Conservation (phyloP, 2,888 invertebrate genomes). For the Sipha maydis region DNA sequence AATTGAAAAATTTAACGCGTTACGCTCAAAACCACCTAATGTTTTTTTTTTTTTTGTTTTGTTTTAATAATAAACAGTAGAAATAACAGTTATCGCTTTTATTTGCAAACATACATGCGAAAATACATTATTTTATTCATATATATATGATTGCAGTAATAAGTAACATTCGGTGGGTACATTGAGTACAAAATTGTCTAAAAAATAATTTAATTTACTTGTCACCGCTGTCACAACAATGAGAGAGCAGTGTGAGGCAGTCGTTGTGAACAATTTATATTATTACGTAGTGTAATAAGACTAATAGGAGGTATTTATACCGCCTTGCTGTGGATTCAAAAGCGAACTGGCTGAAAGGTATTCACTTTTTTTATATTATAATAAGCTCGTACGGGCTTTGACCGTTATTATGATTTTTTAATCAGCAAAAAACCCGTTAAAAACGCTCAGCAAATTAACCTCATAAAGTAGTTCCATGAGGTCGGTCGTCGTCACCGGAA, state of each 20-base stretch:
- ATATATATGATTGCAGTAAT: neutral
- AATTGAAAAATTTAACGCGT: no score
- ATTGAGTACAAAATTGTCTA: neutral
- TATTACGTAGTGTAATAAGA: neutral
- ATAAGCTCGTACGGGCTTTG: neutral
- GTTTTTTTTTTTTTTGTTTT: no score
- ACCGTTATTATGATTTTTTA: constrained; percentile 42
- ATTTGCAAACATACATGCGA: no score
- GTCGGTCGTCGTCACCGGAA: neutral
- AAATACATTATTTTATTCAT: no score
- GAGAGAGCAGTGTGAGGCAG: neutral
- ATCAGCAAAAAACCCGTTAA: constrained; percentile 27
- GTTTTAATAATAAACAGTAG: no score
- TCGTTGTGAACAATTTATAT: neutral
- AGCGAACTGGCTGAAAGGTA: neutral
- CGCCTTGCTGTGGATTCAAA: neutral
- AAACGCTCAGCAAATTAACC: constrained; percentile 43
- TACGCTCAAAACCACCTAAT: no score
- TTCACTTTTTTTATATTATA: neutral
- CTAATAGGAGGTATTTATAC: neutral
- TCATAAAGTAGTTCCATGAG: constrained; percentile 9
- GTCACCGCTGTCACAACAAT: neutral
- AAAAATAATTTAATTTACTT: neutral
- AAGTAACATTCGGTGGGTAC: neutral
- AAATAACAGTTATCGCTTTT: no score